A percentile compares a stretch with the other conserved stretches of the same genome.
These are phyloP conservation scores for Acanthurus tractus DNA, from an alignment of 2,797 vertebrate species.

Conservation along the genomic window DNA sequence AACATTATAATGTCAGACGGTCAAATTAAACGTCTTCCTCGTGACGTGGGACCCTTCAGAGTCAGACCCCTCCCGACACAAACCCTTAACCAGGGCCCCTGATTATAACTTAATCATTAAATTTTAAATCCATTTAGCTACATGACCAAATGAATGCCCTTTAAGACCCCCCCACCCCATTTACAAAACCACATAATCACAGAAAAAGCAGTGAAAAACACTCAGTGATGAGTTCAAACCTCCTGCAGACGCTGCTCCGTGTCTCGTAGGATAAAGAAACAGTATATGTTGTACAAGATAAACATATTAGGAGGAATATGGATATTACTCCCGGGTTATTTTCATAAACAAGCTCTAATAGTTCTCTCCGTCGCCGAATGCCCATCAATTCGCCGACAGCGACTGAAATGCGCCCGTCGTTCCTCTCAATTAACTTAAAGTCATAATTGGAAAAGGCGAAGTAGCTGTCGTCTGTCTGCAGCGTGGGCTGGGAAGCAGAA, in stretches of 20 bases:
- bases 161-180: slow-evolving; percentile 37
- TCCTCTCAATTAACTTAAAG: slow-evolving; percentile 79
- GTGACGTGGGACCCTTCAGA: slow-evolving; percentile 16
- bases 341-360: slow-evolving; percentile 71
- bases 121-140: slow-evolving; percentile 55
- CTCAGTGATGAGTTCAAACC: slow-evolving; percentile 46
- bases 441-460: slow-evolving; percentile 77
- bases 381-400: slow-evolving; percentile 59
- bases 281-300: slow-evolving; percentile 45
- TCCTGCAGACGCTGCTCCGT: slow-evolving; percentile 4
- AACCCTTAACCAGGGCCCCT: too few relatives aligned
- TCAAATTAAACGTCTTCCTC: background rate
- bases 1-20: too few relatives aligned
- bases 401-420: slow-evolving; percentile 63
- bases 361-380: slow-evolving; percentile 31
- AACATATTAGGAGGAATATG: slow-evolving; percentile 62
- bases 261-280: slow-evolving; percentile 7
- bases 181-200: slow-evolving; percentile 9
- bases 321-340: slow-evolving; percentile 60
- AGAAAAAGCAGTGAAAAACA: background rate
- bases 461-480: slow-evolving; percentile 72
- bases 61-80: slow-evolving; percentile 14
- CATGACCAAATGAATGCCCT: slow-evolving; percentile 66
- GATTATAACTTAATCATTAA: too few relatives aligned
- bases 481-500: slow-evolving; percentile 63